Percentiles rank a stretch among this genome's conserved stretches.
Conservation (phyloP, 2,113 vertebrate species). For the Nymphicus hollandicus region DNA sequence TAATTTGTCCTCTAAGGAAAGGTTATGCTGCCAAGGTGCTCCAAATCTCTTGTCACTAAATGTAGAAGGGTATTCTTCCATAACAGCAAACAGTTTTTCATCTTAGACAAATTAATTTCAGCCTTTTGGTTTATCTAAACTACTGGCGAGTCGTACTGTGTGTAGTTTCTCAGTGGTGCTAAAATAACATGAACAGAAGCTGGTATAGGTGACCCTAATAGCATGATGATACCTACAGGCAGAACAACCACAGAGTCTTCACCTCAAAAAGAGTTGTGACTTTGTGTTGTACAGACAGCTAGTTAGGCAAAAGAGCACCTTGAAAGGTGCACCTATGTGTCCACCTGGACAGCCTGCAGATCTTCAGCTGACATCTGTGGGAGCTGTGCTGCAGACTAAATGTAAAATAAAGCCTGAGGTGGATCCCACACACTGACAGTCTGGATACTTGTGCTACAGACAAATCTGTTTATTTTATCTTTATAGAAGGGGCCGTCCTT, state of each 20-base stretch:
- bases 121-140: not conserved
- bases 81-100: not conserved
- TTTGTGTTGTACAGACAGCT: not conserved
- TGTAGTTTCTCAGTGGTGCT: not conserved
- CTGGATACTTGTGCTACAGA: not conserved
- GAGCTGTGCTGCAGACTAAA: not conserved
- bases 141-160: rapidly evolving
- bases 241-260: not conserved
- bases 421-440: not conserved
- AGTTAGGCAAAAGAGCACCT: not conserved
- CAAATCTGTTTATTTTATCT: not conserved
- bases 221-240: not conserved
- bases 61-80: not conserved
- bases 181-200: not conserved
- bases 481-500: not conserved
- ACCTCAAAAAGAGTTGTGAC: not conserved
- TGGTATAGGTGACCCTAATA: not conserved
- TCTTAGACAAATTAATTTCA: not conserved
- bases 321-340: not conserved
- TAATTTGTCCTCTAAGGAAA: not conserved
- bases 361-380: not conserved
- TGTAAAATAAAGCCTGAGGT: not conserved
- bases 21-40: not conserved
- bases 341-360: not conserved
- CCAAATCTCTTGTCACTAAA: not conserved